A percentile compares a stretch with the other conserved stretches of the same genome.
Conservation (phyloP, 2,888 invertebrate species). For the Melipona bicolor region DNA sequence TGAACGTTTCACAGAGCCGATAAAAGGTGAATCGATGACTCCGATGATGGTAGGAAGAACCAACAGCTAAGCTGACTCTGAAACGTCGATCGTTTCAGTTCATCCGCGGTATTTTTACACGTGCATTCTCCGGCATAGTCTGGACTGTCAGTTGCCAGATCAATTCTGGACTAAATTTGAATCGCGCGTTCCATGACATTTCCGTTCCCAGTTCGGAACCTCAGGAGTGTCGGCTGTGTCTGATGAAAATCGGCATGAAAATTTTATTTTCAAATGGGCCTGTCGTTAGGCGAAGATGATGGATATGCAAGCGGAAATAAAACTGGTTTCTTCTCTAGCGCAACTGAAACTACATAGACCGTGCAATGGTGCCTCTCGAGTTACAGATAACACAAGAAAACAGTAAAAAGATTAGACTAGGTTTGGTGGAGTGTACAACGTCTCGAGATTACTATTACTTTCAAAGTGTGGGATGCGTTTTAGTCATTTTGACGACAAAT, state of each 20-base stretch:
- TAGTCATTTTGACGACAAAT: too few species aligned
- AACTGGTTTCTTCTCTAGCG: too few species aligned
- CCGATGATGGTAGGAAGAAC: not conserved
- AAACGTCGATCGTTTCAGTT: slow-evolving; percentile 14
- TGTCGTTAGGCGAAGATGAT: not conserved
- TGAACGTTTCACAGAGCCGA: not conserved
- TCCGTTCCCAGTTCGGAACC: slow-evolving; percentile 36
- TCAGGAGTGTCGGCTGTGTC: slow-evolving; percentile 4
- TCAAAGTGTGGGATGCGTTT: too few species aligned
- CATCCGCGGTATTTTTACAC: slow-evolving; percentile 34
- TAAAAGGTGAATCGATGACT: slow-evolving; percentile 14
- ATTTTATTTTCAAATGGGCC: slow-evolving; percentile 7
- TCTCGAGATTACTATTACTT: too few species aligned
- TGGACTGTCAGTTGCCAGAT: slow-evolving; percentile 37
- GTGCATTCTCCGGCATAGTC: slow-evolving; percentile 1
- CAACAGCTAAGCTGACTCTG: not conserved
- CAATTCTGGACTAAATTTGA: slow-evolving; percentile 57
- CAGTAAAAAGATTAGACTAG: too few species aligned
- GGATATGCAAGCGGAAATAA: not conserved
- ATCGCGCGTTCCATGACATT: slow-evolving; percentile 44
- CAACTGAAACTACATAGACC: too few species aligned
- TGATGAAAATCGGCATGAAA: slow-evolving; percentile 13
- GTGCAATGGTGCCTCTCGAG: too few species aligned
- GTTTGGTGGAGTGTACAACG: too few species aligned
- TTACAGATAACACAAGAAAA: too few species aligned